Base-by-base conservation (phyloP, 2,888 invertebrate genomes). In the Thecocarcelia acutangulata region DNA sequence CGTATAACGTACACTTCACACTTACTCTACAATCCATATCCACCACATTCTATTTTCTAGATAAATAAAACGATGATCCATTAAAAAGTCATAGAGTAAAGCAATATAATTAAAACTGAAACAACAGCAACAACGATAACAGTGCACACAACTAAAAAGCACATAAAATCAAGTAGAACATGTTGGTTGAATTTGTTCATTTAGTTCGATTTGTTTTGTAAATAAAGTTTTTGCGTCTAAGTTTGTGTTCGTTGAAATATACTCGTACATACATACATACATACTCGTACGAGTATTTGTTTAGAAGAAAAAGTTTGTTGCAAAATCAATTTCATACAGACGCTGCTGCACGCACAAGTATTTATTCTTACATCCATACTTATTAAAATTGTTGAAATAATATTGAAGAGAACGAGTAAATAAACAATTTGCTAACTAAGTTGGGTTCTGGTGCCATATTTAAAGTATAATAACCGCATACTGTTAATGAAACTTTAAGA, bases 401-500 rank as follows among this genome's bases (percentile, higher is more conserved):
- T 50, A 40, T 40, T 17, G 17, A 54, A 73, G 46, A 68, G 54
- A 79, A 68, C 61, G 54, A 73, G 79, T 61, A 73, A 66, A 72
- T 46, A 68, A 52, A 73, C 37, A 54, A 61, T 56, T 40, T 44
- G 19, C 15, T 19, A 73, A 64, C 12, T 50, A 77, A 73, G 46
- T 79, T 61, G 66, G 54, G 61, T 79, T 73, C 66, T 59, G 52
- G 50, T 73, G 73, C 54, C 61, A 54, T 68, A 79, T 54, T 37
- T 68, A 54, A 66, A 52, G 48, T 56, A 42, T 40, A 56, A 54
- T 48, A 73, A 68, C 59, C 61, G 66, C 66, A 79, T 73, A 68
- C 61, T 73, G 73, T 61, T 79, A 79, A 79, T 61, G 78, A 79
- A 61, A 72, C 64, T 78, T 78, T n/a, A n/a, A n/a, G n/a, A n/a